phyloP scores from a whole-genome alignment of 2,888 invertebrate species.

The Ceriagrion tenellum region DNA sequence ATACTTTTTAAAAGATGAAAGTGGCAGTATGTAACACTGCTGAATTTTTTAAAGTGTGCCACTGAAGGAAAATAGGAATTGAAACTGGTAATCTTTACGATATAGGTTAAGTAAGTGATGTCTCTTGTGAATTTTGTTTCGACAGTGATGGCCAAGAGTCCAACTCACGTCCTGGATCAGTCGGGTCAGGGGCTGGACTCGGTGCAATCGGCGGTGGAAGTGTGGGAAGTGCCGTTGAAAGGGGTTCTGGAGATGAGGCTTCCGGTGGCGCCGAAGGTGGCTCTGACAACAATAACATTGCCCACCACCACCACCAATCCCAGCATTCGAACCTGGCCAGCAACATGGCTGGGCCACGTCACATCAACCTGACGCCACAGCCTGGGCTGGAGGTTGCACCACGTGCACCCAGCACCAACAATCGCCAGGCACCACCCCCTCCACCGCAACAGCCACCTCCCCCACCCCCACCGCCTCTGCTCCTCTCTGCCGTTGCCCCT shows the following conservation, averaged over 20 bases:
- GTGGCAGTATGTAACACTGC: no score
- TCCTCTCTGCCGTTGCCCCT: slow-evolving; percentile 75
- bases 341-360: slow-evolving; percentile 36
- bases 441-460: slow-evolving; percentile 56
- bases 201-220: slow-evolving; percentile 54
- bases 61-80: no score
- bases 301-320: slow-evolving; percentile 32
- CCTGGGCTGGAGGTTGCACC: slow-evolving; percentile 20
- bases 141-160: slow-evolving; percentile 46
- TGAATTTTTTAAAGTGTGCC: no score
- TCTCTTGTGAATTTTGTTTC: neutral
- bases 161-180: slow-evolving; percentile 57
- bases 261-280: slow-evolving; percentile 20
- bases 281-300: slow-evolving; percentile 27
- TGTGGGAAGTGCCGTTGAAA: slow-evolving; percentile 1
- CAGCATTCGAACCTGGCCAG: slow-evolving; percentile 29
- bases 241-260: slow-evolving; percentile 51
- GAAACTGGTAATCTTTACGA: no score
- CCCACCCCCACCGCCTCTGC: slow-evolving; percentile 42
- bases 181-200: slow-evolving; percentile 44
- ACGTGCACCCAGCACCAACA: neutral
- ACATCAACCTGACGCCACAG: slow-evolving; percentile 38
- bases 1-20: no score
- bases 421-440: slow-evolving; percentile 17
- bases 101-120: no score